Percentiles rank a stretch among this genome's conserved stretches.
phyloP scores from a whole-genome alignment of 2,113 vertebrate genomes.

The Raja brachyura region DNA sequence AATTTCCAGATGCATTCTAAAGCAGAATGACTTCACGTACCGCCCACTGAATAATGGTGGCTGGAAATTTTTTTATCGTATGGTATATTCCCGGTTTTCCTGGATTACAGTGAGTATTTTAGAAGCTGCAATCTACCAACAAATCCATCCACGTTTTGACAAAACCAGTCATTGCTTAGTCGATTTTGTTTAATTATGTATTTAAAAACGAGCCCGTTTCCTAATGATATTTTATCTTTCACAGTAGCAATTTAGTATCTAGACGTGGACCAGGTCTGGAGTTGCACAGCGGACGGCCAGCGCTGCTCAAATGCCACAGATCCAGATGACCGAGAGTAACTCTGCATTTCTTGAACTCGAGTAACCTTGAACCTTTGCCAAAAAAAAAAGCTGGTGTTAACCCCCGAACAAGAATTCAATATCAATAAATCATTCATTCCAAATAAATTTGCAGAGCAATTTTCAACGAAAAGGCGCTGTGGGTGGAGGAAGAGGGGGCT shows the following conservation, averaged over 20 bases:
- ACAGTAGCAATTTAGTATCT: not conserved
- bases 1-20: not conserved
- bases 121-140: not conserved
- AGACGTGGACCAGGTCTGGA: not conserved
- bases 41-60: not conserved
- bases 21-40: not conserved
- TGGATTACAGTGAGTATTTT: not conserved
- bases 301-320: not conserved
- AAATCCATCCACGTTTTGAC: not conserved
- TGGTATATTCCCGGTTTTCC: not conserved
- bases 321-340: constrained; percentile 23
- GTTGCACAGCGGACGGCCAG: not conserved
- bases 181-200: not conserved
- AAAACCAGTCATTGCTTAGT: not conserved
- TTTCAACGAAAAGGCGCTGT: not conserved
- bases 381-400: not conserved
- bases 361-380: constrained; percentile 12
- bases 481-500: no score
- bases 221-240: not conserved
- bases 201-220: not conserved
- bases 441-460: not conserved
- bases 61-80: not conserved
- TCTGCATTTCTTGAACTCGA: not conserved
- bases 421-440: not conserved
- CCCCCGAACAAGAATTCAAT: no score